phyloP scores from a whole-genome alignment of 1,140 invertebrate species.

The Brachionus koreanus region DNA sequence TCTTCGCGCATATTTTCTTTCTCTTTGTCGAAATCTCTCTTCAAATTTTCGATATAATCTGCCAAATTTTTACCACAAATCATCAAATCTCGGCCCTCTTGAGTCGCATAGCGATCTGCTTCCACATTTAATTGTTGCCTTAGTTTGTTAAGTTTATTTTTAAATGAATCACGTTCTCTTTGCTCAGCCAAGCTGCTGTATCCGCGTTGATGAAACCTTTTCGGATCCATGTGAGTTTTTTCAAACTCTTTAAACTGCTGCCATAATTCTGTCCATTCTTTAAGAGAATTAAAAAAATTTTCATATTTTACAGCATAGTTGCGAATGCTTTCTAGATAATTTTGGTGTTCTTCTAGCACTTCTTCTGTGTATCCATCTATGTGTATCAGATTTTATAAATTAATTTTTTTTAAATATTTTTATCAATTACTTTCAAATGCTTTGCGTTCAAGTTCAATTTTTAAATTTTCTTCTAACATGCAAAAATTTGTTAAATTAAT shows the following conservation, averaged over 20 bases:
- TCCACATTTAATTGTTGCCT: neutral
- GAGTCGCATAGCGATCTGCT: neutral
- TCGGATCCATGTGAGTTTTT: constrained; percentile 11
- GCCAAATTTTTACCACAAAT: neutral
- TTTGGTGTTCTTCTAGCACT: neutral
- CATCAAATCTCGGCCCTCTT: neutral
- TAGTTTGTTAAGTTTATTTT: neutral
- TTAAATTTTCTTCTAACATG: neutral
- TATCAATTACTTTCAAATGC: neutral
- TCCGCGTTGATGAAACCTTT: constrained; percentile 21
- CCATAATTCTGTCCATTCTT: neutral
- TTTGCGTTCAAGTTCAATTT: neutral
- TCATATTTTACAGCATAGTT: neutral
- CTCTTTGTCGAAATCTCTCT: neutral
- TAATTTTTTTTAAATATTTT: neutral
- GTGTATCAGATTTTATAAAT: neutral
- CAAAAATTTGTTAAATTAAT: neutral
- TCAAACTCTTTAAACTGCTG: constrained; percentile 5
- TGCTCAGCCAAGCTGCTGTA: constrained; percentile 27
- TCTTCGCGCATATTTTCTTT: constrained; percentile 11
- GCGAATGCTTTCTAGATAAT: neutral
- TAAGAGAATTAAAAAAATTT: neutral
- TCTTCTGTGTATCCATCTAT: constrained; percentile 10
- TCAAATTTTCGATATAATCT: neutral
- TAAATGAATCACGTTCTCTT: neutral